Conservation (phyloP, 2,797 vertebrate genomes). For the Erethizon dorsatum region DNA sequence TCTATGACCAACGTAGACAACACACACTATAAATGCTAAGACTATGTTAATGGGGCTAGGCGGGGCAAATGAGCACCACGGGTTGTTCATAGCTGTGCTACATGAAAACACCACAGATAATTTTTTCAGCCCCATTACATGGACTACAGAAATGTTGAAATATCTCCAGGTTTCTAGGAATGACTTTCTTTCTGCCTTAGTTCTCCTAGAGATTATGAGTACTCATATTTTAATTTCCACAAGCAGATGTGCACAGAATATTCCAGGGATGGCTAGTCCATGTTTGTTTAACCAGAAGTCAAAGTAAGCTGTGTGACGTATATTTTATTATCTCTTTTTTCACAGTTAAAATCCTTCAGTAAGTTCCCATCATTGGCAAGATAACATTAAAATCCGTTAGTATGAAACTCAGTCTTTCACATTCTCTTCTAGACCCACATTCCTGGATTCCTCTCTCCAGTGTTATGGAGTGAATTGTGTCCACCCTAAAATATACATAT, state of each 20-base stretch:
- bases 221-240: constrained; percentile 59
- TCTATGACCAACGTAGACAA: background rate
- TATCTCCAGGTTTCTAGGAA: background rate
- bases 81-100: background rate
- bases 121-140: background rate
- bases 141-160: background rate
- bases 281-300: constrained; percentile 58
- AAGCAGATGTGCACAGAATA: background rate
- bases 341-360: constrained; percentile 33
- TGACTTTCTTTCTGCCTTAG: constrained; percentile 15
- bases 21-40: background rate
- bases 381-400: constrained; percentile 50
- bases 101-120: background rate
- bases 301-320: constrained; percentile 45
- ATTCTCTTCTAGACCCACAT: background rate
- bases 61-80: background rate
- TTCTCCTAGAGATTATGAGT: background rate
- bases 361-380: background rate
- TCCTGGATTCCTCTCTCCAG: background rate
- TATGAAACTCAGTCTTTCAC: background rate
- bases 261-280: constrained; percentile 38
- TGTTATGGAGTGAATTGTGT: background rate
- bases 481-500: background rate
- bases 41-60: background rate
- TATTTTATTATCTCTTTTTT: constrained; percentile 36